These are phyloP conservation scores for Dinocampus coccinellae DNA, from an alignment of 2,888 invertebrate genomes.

Conservation along the genomic window DNA sequence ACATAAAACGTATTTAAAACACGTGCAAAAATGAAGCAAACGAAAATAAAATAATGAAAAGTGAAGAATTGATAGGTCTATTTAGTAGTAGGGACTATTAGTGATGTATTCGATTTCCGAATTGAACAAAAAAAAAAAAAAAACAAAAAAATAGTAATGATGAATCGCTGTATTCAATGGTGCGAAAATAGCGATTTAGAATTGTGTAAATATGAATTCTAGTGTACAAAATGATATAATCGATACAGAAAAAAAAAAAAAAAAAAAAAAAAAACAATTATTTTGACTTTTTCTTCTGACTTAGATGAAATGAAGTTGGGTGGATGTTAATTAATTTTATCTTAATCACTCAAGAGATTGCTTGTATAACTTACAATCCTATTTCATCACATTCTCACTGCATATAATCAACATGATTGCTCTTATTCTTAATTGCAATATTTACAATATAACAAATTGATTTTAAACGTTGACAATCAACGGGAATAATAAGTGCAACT, in stretches of 20 bases:
- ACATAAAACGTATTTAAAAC: neutral
- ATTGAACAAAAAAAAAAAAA: neutral
- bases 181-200: constrained; percentile 3
- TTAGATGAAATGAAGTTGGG: neutral
- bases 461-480: neutral
- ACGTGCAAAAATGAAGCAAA: neutral
- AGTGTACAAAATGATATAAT: neutral
- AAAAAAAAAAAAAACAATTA: neutral
- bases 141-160: neutral
- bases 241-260: neutral
- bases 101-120: neutral
- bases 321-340: neutral
- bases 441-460: neutral
- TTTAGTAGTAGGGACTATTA: neutral
- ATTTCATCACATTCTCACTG: neutral
- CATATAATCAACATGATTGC: neutral
- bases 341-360: too few relatives aligned
- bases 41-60: neutral
- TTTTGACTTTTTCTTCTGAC: neutral
- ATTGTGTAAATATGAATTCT: constrained; percentile 12
- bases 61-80: neutral
- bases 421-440: neutral
- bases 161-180: neutral
- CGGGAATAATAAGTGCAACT: neutral
- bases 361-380: too few relatives aligned